These are phyloP conservation scores for Noctua fimbriata DNA, from an alignment of 2,888 invertebrate species.

Conservation along the genomic window DNA sequence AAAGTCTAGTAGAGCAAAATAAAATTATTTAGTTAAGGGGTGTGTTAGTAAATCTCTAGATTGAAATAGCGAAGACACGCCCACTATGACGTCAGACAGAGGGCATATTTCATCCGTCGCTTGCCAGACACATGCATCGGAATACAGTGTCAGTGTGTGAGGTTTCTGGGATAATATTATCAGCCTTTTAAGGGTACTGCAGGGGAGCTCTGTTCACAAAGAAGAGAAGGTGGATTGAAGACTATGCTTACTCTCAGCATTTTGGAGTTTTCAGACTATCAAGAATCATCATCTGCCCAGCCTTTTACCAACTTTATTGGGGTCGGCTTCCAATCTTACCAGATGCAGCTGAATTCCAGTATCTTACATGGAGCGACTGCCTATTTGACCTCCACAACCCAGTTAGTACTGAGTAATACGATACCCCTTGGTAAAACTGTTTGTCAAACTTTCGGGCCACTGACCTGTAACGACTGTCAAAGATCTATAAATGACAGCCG, in stretches of 20 bases:
- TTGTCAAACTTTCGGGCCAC: too few species aligned
- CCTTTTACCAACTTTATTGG: too few species aligned
- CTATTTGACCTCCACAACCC: too few species aligned
- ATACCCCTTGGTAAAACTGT: too few species aligned
- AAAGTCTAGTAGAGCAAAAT: neutral
- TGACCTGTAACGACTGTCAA: too few species aligned
- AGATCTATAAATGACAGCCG: too few species aligned
- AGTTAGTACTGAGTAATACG: too few species aligned
- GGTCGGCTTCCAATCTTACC: too few species aligned
- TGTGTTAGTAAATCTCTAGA: slow-evolving; percentile 27
- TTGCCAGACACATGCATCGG: slow-evolving; percentile 13
- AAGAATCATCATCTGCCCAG: too few species aligned
- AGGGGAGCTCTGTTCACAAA: neutral
- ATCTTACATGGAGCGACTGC: too few species aligned
- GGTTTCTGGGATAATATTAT: neutral
- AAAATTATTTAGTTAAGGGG: slow-evolving; percentile 15
- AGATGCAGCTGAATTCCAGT: too few species aligned
- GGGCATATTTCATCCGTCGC: slow-evolving; percentile 22
- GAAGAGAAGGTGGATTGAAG: neutral
- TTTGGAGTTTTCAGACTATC: neutral
- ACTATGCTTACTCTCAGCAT: neutral
- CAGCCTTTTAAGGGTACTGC: neutral
- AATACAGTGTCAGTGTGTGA: neutral
- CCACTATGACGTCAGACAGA: slow-evolving; percentile 44
- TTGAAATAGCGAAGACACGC: slow-evolving; percentile 33